A percentile compares a stretch with the other conserved stretches of the same genome.
Evolutionary conservation across 1,140 invertebrate genomes (phyloP).

Genomic region (Limonius californicus): DNA sequence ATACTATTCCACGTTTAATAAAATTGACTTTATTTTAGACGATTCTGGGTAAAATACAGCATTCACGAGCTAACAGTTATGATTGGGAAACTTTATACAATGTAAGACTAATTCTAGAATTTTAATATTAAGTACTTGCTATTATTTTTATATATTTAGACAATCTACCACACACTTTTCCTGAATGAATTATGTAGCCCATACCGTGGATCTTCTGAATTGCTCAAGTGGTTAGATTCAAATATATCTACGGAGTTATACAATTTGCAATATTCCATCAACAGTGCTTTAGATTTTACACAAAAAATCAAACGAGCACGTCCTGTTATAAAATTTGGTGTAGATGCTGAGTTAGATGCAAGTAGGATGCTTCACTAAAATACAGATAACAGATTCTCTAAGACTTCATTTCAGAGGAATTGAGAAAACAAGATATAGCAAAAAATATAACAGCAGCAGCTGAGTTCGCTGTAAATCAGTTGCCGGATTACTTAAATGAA

Average conservation of each 20-base stretch:
- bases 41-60: slow-evolving; percentile 57
- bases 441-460: slow-evolving; percentile 63
- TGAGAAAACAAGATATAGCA: slow-evolving; percentile 48
- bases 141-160: slow-evolving; percentile 31
- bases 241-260: slow-evolving; percentile 35
- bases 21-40: slow-evolving; percentile 41
- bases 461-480: slow-evolving; percentile 60
- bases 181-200: slow-evolving; percentile 36
- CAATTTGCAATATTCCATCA: slow-evolving; percentile 36
- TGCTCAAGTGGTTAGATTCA: slow-evolving; percentile 34
- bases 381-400: neutral
- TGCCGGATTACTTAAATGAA: slow-evolving; percentile 62
- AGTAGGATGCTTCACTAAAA: slow-evolving; percentile 28
- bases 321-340: slow-evolving; percentile 36
- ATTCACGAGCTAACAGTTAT: slow-evolving; percentile 56
- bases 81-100: slow-evolving; percentile 67
- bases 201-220: slow-evolving; percentile 25
- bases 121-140: neutral
- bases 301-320: slow-evolving; percentile 24
- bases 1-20: too few relatives aligned
- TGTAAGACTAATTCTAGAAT: slow-evolving; percentile 47
- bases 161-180: slow-evolving; percentile 39
- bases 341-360: slow-evolving; percentile 39
- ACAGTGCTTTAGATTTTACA: slow-evolving; percentile 39
- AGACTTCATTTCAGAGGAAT: slow-evolving; percentile 33